Evolutionary conservation across 92 coral and sea anemone genomes (phyloP).

Genomic region (Plumapathes pennacea): DNA sequence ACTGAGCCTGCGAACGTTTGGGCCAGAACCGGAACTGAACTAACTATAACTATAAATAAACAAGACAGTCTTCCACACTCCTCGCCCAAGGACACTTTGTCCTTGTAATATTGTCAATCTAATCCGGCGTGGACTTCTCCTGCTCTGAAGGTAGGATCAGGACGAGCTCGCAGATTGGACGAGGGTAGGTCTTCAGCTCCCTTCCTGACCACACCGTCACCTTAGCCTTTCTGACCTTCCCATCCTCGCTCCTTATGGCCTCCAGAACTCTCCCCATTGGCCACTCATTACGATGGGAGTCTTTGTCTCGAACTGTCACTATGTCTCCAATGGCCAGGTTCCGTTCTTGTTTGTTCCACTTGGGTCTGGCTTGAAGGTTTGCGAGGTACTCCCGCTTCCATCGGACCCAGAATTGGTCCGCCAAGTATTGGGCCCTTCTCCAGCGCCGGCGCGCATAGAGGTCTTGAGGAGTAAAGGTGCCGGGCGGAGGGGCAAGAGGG

Average conservation of each 20-base stretch:
- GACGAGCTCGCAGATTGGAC: conserved; percentile 28
- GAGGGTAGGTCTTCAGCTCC: background rate
- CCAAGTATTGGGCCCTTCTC: background rate
- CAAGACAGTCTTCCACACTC: too few species aligned
- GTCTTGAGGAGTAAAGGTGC: too few species aligned
- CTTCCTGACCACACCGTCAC: conserved; percentile 4
- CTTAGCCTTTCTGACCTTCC: conserved; percentile 12
- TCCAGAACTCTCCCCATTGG: conserved; percentile 18
- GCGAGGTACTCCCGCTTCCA: background rate
- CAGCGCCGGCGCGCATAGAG: too few species aligned
- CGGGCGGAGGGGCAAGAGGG: too few species aligned
- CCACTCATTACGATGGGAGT: background rate
- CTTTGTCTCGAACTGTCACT: background rate
- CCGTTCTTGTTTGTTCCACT: background rate
- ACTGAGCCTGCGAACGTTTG: too few species aligned
- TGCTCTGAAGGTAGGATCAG: too few species aligned
- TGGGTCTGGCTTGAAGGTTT: background rate
- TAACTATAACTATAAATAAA: too few species aligned
- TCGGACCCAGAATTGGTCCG: background rate
- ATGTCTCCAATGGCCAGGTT: conserved; percentile 3
- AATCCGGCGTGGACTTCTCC: too few species aligned
- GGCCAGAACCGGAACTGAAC: too few species aligned
- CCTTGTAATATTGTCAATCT: too few species aligned
- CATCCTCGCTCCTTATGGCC: conserved; percentile 28
- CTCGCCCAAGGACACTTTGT: too few species aligned